Conservation (phyloP, 2,888 invertebrate species). For the Capitulum mitella region DNA sequence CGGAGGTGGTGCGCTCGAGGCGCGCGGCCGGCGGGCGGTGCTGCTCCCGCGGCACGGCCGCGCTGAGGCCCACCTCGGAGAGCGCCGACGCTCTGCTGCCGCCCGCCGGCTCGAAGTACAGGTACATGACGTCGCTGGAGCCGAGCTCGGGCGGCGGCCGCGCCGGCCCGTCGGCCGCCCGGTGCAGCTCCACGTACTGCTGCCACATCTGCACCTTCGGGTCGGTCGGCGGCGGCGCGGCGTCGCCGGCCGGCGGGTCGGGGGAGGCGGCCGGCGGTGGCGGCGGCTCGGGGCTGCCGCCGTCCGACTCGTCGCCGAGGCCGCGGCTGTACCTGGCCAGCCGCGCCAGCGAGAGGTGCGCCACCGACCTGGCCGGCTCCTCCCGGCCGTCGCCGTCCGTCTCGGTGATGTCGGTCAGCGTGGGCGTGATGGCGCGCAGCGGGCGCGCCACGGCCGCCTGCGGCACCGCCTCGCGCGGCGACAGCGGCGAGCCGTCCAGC, state of each 20-base stretch:
- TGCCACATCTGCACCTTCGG: conserved; percentile 9
- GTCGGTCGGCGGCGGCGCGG: neutral
- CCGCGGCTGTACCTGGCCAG: neutral
- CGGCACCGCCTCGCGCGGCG: neutral
- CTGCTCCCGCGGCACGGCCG: neutral
- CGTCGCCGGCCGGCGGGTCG: neutral
- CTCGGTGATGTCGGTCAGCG: neutral
- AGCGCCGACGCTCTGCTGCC: neutral
- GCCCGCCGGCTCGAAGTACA: neutral
- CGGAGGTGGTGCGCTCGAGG: neutral
- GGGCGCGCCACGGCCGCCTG: neutral
- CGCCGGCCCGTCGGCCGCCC: neutral
- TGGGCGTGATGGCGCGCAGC: neutral
- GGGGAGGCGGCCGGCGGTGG: neutral
- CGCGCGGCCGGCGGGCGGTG: neutral
- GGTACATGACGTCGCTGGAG: neutral
- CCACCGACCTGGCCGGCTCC: neutral
- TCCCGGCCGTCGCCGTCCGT: neutral
- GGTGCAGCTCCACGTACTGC: neutral
- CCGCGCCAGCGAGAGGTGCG: neutral
- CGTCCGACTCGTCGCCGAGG: neutral
- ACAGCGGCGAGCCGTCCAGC: neutral
- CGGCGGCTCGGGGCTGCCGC: neutral
- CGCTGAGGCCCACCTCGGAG: neutral
- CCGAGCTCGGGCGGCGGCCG: neutral